A percentile compares a stretch with the other conserved stretches of the same genome.
Evolutionary conservation across 1,140 invertebrate genomes (phyloP).

Genomic region (Epicauta chinensis): DNA sequence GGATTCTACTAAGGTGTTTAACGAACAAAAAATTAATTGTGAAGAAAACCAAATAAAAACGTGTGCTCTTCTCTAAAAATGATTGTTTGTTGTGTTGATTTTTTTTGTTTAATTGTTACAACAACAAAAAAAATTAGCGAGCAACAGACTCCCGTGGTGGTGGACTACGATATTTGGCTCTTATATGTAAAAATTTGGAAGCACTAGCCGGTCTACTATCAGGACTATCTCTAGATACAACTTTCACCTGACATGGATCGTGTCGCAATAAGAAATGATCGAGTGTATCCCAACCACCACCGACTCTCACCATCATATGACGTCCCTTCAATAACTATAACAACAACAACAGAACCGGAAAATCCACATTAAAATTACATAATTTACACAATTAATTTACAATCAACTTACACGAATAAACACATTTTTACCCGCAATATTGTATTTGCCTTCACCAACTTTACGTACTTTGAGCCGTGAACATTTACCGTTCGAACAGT

Average conservation of each 20-base stretch:
- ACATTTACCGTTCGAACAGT: conserved; percentile 62
- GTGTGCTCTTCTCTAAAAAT: no score
- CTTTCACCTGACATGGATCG: conserved; percentile 80
- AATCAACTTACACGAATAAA: conserved; percentile 60
- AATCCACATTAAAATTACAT: neutral
- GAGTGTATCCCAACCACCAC: conserved; percentile 88
- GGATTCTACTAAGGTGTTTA: no score
- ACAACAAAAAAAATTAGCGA: no score
- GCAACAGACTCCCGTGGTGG: conserved; percentile 44
- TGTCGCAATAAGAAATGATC: conserved; percentile 86
- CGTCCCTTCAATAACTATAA: conserved; percentile 71
- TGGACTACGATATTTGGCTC: conserved; percentile 64
- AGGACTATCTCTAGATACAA: conserved; percentile 48
- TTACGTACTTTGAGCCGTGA: conserved; percentile 68
- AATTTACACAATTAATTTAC: neutral
- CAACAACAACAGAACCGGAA: conserved; percentile 14
- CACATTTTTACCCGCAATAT: conserved; percentile 73
- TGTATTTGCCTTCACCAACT: conserved; percentile 74
- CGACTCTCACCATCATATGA: conserved; percentile 91
- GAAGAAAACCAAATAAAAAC: no score
- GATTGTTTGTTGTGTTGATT: conserved; percentile 15
- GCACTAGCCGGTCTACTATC: conserved; percentile 47
- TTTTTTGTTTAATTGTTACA: no score
- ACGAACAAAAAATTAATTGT: no score
- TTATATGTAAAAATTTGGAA: conserved; percentile 58